A percentile compares a stretch with the other conserved stretches of the same genome.
Conservation (phyloP, 53 echinoderm and acorn worm species). For the Zoroaster sp. region DNA sequence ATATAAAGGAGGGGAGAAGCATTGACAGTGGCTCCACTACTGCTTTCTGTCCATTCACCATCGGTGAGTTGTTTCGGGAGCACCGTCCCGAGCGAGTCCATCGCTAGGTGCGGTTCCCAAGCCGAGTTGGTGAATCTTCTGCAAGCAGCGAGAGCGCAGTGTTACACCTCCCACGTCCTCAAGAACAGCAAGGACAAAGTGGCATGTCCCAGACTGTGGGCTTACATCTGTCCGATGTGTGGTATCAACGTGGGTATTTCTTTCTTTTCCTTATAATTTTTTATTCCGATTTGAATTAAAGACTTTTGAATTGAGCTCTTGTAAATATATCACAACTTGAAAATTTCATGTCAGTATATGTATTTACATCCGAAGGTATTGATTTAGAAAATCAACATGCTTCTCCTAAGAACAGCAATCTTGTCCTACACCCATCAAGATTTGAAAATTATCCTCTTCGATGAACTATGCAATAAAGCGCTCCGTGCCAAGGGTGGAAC, state of each 20-base stretch:
- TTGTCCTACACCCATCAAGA: background rate
- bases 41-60: constrained; percentile 25
- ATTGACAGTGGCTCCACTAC: background rate
- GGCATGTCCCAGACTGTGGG: constrained; percentile 42
- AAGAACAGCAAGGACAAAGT: constrained; percentile 40
- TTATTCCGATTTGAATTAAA: background rate
- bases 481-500: background rate
- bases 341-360: background rate
- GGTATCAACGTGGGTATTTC: constrained; percentile 43
- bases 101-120: constrained; percentile 37
- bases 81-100: background rate
- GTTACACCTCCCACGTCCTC: constrained; percentile 40
- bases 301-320: background rate
- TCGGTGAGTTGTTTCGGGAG: constrained; percentile 27
- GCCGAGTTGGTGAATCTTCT: constrained; percentile 53
- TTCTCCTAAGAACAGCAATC: background rate
- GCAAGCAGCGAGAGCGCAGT: constrained; percentile 52
- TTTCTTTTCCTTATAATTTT: background rate
- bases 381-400: background rate
- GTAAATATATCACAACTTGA: background rate
- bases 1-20: background rate
- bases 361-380: background rate
- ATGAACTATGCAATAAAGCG: background rate
- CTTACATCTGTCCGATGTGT: constrained; percentile 60
- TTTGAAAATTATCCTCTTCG: background rate